phyloP scores from a whole-genome alignment of 2,113 vertebrate genomes.

The Bothrops jararaca region DNA sequence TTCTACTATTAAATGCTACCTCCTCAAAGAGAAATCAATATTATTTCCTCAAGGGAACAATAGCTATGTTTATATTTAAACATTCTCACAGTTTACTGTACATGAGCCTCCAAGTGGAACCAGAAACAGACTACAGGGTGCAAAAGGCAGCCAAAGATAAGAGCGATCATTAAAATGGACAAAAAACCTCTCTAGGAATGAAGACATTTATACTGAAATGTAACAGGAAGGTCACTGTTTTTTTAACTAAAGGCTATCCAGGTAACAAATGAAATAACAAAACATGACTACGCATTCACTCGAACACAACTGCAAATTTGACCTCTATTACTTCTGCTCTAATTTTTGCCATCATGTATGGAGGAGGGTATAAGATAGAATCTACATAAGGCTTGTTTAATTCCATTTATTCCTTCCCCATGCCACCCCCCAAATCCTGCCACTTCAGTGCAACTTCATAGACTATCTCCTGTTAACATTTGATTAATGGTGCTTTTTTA shows the following conservation, averaged over 20 bases:
- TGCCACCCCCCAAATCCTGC: not conserved
- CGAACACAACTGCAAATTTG: constrained; percentile 25
- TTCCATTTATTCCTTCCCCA: not conserved
- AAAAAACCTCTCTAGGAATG: not conserved
- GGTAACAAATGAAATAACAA: constrained; percentile 34
- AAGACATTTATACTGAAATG: constrained; percentile 8
- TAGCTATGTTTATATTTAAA: constrained; percentile 2
- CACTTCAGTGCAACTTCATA: constrained; percentile 24
- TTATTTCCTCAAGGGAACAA: not conserved
- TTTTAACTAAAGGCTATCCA: constrained; percentile 37
- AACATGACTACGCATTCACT: constrained; percentile 18
- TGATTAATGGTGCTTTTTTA: not conserved
- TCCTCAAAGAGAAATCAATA: not conserved
- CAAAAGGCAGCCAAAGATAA: constrained; percentile 17
- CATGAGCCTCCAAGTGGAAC: not conserved
- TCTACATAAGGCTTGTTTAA: constrained; percentile 33
- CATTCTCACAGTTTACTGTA: not conserved
- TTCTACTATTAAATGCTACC: not conserved
- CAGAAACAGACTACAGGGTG: not conserved
- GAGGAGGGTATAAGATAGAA: not conserved
- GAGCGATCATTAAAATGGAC: constrained; percentile 5
- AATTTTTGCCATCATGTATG: constrained; percentile 32
- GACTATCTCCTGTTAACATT: not conserved
- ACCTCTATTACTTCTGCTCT: constrained; percentile 33
- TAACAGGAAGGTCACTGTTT: constrained; percentile 32